Evolutionary conservation across 2,888 invertebrate genomes (phyloP).

Genomic region (Drosophila atroscutellata): DNA sequence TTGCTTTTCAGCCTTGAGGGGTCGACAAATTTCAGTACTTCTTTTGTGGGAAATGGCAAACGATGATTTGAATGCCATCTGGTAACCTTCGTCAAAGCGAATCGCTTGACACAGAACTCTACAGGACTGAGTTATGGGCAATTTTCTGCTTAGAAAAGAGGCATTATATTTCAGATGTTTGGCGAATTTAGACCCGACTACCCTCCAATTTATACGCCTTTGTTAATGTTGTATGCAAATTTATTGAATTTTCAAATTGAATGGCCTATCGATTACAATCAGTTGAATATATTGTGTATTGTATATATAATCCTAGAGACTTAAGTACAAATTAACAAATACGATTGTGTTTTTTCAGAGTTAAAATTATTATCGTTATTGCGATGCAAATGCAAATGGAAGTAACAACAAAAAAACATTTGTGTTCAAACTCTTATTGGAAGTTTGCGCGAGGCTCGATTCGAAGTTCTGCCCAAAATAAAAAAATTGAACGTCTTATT

Average conservation of each 20-base stretch:
- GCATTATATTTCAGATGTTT: not conserved
- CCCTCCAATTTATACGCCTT: not conserved
- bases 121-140: accelerated
- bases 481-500: constrained; percentile 34
- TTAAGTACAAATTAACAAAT: constrained; percentile 76
- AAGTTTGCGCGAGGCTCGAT: constrained; percentile 53
- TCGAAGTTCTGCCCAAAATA: constrained; percentile 20
- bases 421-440: constrained; percentile 31
- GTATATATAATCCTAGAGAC: constrained; percentile 39
- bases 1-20: not conserved
- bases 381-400: constrained; percentile 55
- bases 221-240: constrained; percentile 41
- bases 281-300: constrained; percentile 35
- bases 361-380: constrained; percentile 67
- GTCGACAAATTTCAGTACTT: not conserved
- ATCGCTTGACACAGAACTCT: not conserved
- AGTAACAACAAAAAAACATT: constrained; percentile 45
- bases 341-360: constrained; percentile 44
- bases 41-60: not conserved
- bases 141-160: not conserved
- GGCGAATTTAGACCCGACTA: not conserved
- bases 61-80: not conserved
- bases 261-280: constrained; percentile 37
- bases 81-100: not conserved
- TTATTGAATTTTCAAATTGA: constrained; percentile 64